These are phyloP conservation scores for Cheracebus regulus DNA, from an alignment of 2,797 vertebrate genomes.

Conservation along the genomic window DNA sequence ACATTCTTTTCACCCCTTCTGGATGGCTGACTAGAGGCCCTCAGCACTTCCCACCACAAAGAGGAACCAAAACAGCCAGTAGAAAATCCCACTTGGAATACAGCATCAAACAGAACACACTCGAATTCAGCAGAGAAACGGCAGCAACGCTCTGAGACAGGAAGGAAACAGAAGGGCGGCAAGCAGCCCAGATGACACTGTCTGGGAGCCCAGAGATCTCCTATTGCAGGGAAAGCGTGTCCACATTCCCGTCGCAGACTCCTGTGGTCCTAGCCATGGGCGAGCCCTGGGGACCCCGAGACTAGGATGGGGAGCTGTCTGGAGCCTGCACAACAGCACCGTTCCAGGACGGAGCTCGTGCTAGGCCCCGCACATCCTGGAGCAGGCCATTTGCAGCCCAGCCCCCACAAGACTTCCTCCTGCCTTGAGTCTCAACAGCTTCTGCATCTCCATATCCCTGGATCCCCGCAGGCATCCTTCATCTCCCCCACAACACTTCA, in stretches of 20 bases:
- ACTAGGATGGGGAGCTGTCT: neutral
- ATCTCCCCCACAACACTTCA: too few species aligned
- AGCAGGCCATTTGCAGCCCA: neutral
- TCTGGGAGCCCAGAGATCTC: neutral
- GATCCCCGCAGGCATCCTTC: neutral
- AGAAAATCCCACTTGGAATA: neutral
- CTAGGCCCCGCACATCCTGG: neutral
- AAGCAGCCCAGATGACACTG: neutral
- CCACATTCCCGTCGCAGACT: neutral
- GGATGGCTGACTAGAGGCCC: neutral
- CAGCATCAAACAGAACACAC: neutral
- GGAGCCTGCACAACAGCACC: neutral
- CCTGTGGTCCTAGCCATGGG: neutral
- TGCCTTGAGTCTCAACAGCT: neutral
- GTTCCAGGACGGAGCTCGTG: neutral
- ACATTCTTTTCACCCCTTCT: neutral
- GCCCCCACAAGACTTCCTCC: neutral
- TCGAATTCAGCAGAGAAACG: neutral
- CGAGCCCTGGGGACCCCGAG: neutral
- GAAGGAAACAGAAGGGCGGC: neutral
- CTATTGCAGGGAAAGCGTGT: too few species aligned
- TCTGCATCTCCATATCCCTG: neutral
- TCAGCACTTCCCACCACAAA: neutral
- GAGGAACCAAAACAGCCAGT: neutral
- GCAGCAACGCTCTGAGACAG: neutral